Percentiles rank a stretch among this genome's conserved stretches.
phyloP scores from a whole-genome alignment of 2,113 vertebrate genomes.

The Neodontobutis hainanensis region DNA sequence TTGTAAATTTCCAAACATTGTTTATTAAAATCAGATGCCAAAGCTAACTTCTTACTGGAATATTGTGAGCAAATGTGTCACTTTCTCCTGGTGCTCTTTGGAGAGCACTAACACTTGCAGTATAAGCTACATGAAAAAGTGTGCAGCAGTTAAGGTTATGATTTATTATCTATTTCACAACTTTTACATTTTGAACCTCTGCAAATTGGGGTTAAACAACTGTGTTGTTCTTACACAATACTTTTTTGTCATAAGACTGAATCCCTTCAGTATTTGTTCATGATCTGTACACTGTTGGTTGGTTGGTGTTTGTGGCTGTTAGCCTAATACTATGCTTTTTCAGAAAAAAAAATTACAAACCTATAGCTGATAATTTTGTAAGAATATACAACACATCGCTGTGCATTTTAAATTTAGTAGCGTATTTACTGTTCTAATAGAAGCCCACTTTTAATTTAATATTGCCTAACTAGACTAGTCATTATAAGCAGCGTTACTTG shows the following conservation, averaged over 20 bases:
- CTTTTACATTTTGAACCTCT: constrained; percentile 35
- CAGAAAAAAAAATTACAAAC: constrained; percentile 55
- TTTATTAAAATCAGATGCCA: constrained; percentile 59
- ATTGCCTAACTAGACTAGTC: constrained; percentile 44
- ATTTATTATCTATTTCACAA: constrained; percentile 11
- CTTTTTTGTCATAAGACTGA: constrained; percentile 37
- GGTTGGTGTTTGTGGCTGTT: constrained; percentile 59
- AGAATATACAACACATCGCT: constrained; percentile 64
- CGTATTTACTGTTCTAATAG: constrained; percentile 60
- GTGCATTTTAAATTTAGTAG: constrained; percentile 59
- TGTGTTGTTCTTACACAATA: constrained; percentile 25
- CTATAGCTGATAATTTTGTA: constrained; percentile 70
- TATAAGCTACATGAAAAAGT: constrained; percentile 7
- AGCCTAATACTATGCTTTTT: constrained; percentile 64
- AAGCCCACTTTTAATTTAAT: constrained; percentile 54
- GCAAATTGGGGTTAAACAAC: constrained; percentile 17
- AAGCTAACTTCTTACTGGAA: constrained; percentile 62
- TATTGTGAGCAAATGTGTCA: constrained; percentile 29
- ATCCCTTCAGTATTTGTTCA: constrained; percentile 45
- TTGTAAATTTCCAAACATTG: constrained; percentile 51
- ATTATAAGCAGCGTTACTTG: constrained; percentile 49
- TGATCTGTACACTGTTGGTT: constrained; percentile 50
- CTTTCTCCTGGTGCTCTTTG: constrained; percentile 28
- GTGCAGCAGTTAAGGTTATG: constrained; percentile 12
- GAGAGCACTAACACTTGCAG: constrained; percentile 17